A percentile compares a stretch with the other conserved stretches of the same genome.
These are phyloP conservation scores for Myotis brandtii DNA, from an alignment of 2,113 vertebrate genomes.

Conservation along the genomic window DNA sequence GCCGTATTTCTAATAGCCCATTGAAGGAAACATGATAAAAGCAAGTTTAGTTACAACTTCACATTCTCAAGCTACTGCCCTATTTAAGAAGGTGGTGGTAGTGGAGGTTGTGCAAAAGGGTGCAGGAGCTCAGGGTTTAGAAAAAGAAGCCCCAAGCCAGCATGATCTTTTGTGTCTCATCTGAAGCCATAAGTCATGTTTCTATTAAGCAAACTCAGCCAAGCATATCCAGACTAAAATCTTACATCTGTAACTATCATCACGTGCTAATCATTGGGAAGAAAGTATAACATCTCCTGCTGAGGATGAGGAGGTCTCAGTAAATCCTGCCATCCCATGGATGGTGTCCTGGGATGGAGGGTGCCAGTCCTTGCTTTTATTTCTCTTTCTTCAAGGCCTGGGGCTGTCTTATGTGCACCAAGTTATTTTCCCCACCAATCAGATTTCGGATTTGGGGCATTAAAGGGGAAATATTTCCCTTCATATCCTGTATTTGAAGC, in stretches of 20 bases:
- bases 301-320: neutral
- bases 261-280: neutral
- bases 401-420: neutral
- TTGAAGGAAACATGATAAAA: neutral
- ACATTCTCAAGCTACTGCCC: too few species aligned
- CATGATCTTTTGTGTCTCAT: neutral
- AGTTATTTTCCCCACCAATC: neutral
- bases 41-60: neutral
- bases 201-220: slow-evolving; percentile 29
- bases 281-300: neutral
- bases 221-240: neutral
- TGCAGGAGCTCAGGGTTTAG: neutral
- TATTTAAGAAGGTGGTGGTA: neutral
- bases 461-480: neutral
- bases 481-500: neutral
- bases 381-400: slow-evolving; percentile 27
- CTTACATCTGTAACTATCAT: neutral
- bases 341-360: neutral
- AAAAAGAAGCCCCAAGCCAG: neutral
- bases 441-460: neutral
- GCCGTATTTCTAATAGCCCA: neutral
- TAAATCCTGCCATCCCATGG: neutral
- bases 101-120: neutral
- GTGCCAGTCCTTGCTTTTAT: neutral
- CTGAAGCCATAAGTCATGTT: neutral